Evolutionary conservation across 2,797 vertebrate species (phyloP), one percentile per base, ranked within the genome.

Genomic region (Arrhamphus sclerolepis): DNA sequence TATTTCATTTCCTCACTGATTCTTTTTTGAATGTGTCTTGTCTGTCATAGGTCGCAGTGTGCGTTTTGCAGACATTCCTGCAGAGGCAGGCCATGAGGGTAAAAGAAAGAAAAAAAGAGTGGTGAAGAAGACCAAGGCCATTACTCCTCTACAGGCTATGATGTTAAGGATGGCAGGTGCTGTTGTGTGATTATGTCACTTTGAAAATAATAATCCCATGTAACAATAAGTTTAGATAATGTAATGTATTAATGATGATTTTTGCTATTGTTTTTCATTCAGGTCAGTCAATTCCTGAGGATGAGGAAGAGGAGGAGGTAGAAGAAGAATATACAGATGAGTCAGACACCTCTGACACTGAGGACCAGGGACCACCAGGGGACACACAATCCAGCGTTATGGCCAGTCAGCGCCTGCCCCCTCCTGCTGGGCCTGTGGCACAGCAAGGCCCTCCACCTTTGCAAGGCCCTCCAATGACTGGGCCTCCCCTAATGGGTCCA

Each of bases 101-200:
- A 96, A 94, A 69, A 95, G 92, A 70, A 95, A 93, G 78, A 95
- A 90, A 59, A 93, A 89, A 82, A 92, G 92, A 52, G 73, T 93
- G 58, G 95, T 96, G 74, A 98, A 97, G 89, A 97, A 95, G 75
- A 94, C 94, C 40, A 98, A 98, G 80, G 96, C 95, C 39, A 94
- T 99, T 66, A 99, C 98, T 10, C 98, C 97, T 0, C 94, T 99
- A 47, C 98, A 99, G 86, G 97, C 98, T 34, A 99, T 99, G 97
- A 99, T 99, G 98, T 92, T 98, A 22, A 93, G 95, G 82, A 99
- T 99, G 98, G 98, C 97, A 88, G 98, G 97, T 99, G 86, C 20
- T 31, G 19, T 13, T 7, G 8, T n/a, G 0, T 0, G 41, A 1
- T 7, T 1, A 1, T 22, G 18, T 39, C 4, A 34, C 14, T 38